Evolutionary conservation across 2,888 invertebrate genomes (phyloP).

Genomic region (Odontomyia ornata): DNA sequence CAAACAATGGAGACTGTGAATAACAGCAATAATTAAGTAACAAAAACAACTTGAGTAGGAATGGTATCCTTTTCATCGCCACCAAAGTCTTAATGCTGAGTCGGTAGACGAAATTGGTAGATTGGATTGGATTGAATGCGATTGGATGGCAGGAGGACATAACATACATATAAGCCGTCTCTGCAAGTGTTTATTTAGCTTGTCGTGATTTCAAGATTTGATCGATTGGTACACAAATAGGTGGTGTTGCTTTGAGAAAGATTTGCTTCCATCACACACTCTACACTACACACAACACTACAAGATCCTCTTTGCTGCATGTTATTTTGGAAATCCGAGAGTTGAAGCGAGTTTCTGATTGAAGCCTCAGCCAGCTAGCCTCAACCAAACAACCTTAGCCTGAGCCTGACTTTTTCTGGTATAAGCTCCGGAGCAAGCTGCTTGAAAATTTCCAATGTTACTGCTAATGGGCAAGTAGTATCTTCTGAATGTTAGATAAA

Average conservation of each 20-base stretch:
- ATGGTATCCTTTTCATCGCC: slow-evolving; percentile 25
- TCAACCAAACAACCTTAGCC: no score
- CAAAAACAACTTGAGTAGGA: slow-evolving; percentile 20
- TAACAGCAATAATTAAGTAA: no score
- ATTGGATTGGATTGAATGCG: no score
- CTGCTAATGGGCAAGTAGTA: slow-evolving; percentile 29
- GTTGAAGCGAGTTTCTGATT: no score
- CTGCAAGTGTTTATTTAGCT: slow-evolving; percentile 39
- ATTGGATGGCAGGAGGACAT: no score
- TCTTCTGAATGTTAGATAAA: slow-evolving; percentile 32
- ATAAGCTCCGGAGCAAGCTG: no score
- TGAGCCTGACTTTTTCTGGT: no score
- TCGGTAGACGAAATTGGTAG: no score
- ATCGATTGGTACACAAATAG: slow-evolving; percentile 39
- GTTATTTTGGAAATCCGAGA: no score
- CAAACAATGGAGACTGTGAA: slow-evolving; percentile 12
- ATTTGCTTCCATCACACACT: slow-evolving; percentile 14
- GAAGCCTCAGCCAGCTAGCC: no score
- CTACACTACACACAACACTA: no score
- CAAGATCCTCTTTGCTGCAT: neutral
- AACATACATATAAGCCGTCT: slow-evolving; percentile 14
- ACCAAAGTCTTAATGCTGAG: slow-evolving; percentile 21
- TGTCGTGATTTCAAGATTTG: slow-evolving; percentile 41
- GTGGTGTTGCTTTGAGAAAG: slow-evolving; percentile 27
- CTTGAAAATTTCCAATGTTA: no score